These are phyloP conservation scores for Rotaria magnacalcarata DNA, from an alignment of 2,888 invertebrate species.

Conservation along the genomic window DNA sequence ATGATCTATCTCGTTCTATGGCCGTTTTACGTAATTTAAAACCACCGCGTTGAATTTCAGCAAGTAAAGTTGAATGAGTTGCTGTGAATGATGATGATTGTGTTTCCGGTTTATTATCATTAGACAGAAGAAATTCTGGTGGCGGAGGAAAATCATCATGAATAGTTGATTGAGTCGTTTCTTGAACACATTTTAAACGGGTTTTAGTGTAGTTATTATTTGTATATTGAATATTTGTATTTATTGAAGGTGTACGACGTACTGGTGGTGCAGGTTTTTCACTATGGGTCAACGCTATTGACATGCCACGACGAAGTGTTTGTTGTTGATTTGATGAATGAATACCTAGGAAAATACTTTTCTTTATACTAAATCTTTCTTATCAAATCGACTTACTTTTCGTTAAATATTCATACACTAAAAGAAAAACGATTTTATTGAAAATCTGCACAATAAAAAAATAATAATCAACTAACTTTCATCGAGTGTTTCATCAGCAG, in stretches of 20 bases:
- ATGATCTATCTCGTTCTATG: neutral
- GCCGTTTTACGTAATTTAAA: constrained; percentile 34
- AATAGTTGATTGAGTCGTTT: neutral
- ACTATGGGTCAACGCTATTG: neutral
- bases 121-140: neutral
- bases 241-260: constrained; percentile 29
- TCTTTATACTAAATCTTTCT: neutral
- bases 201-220: neutral
- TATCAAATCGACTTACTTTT: neutral
- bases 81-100: neutral
- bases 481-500: constrained; percentile 30
- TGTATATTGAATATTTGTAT: neutral
- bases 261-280: constrained; percentile 27
- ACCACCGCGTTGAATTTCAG: constrained; percentile 24
- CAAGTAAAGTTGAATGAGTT: neutral
- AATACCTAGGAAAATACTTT: neutral
- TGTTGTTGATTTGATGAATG: neutral
- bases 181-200: neutral
- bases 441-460: neutral
- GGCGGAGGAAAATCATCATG: constrained; percentile 26
- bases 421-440: neutral
- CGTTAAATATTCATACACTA: constrained; percentile 34
- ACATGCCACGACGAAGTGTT: constrained; percentile 20
- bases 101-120: neutral
- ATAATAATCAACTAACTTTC: neutral